These are phyloP conservation scores for Endotricha flammealis DNA, from an alignment of 2,888 invertebrate species.

Conservation along the genomic window DNA sequence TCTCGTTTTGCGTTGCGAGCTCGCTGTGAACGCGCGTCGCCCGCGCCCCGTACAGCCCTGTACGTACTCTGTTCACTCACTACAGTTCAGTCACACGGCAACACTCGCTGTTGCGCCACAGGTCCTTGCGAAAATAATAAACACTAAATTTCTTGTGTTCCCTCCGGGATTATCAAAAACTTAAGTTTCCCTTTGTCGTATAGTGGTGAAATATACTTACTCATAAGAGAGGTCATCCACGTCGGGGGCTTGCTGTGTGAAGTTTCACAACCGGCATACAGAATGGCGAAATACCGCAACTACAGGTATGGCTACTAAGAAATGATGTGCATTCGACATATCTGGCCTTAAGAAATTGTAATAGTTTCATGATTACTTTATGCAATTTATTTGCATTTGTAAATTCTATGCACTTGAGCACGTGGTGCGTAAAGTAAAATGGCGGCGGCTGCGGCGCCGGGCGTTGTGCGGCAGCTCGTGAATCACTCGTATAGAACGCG, in stretches of 20 bases:
- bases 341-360: conserved; percentile 7
- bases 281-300: conserved; percentile 63
- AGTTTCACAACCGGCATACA: conserved; percentile 38
- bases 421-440: conserved; percentile 70
- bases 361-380: conserved; percentile 6
- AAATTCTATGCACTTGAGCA: conserved; percentile 49
- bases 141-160: too few relatives aligned
- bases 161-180: too few relatives aligned
- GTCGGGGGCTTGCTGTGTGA: conserved; percentile 26
- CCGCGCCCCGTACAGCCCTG: conserved; percentile 33
- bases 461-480: conserved; percentile 22
- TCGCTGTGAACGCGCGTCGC: conserved; percentile 38
- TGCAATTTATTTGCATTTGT: conserved; percentile 19
- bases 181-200: neutral
- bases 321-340: too few relatives aligned
- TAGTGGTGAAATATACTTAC: conserved; percentile 14
- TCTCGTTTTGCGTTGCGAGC: conserved; percentile 55
- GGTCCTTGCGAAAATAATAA: conserved; percentile 33
- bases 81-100: conserved; percentile 74
- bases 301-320: conserved; percentile 49
- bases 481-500: conserved; percentile 27
- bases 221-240: too few relatives aligned
- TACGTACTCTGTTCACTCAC: conserved; percentile 36
- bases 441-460: conserved; percentile 47
- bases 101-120: conserved; percentile 67